These are phyloP conservation scores for Pseudopodoces humilis DNA, from an alignment of 2,113 vertebrate species.

Conservation along the genomic window DNA sequence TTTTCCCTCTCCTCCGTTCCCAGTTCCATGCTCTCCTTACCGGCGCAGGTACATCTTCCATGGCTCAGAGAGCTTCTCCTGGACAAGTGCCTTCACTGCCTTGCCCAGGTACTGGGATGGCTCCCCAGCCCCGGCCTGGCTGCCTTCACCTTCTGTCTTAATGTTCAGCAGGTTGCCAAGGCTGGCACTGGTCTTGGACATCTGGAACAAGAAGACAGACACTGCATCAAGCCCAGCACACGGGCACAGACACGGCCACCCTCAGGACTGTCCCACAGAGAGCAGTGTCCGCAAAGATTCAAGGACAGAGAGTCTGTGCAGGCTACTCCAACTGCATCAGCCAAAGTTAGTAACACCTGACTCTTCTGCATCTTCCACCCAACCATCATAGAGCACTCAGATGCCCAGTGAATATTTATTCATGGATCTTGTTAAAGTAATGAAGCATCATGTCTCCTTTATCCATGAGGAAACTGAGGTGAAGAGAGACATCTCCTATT, in stretches of 20 bases:
- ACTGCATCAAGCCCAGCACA: not conserved
- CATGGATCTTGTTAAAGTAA: not conserved
- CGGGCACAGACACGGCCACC: not conserved
- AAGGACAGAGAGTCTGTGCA: not conserved
- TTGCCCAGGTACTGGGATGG: conserved; percentile 85
- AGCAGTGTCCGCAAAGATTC: not conserved
- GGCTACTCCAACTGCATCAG: not conserved
- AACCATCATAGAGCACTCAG: not conserved
- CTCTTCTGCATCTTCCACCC: not conserved
- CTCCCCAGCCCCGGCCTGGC: conserved; percentile 76
- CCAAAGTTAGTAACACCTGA: not conserved
- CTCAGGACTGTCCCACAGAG: not conserved
- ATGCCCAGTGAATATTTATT: not conserved
- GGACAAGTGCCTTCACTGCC: conserved; percentile 84
- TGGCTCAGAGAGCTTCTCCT: conserved; percentile 87
- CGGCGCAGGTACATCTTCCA: conserved; percentile 97
- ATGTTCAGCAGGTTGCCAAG: conserved; percentile 86
- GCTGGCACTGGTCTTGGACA: conserved; percentile 86
- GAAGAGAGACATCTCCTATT: not conserved
- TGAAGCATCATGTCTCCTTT: not conserved
- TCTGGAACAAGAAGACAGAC: conserved; percentile 72
- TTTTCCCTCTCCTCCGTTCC: not conserved
- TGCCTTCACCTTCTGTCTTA: conserved; percentile 86
- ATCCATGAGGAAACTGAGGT: not conserved
- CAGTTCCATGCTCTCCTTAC: conserved; percentile 62